Conservation (phyloP, 1,140 invertebrate genomes). For the Helicoverpa armigera region DNA sequence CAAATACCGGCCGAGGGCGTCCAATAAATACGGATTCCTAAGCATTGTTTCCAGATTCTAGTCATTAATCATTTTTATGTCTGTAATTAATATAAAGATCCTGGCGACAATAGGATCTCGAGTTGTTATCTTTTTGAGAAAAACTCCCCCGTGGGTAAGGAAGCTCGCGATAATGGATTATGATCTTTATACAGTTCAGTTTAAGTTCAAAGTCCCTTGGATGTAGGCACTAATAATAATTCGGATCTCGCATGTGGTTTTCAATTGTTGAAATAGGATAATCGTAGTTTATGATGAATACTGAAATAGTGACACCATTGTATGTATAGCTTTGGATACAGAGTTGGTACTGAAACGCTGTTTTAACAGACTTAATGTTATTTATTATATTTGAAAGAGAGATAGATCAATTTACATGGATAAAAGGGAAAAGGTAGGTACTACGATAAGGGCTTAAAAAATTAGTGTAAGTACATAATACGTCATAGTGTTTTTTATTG, state of each 20-base stretch:
- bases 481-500: no score
- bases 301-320: no score
- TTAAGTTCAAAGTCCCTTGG: neutral
- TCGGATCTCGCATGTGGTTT: neutral
- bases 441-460: no score
- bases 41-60: constrained; percentile 80
- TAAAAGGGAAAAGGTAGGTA: no score
- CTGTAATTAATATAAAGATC: constrained; percentile 83
- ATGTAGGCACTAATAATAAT: neutral
- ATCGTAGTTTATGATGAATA: no score
- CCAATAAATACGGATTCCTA: constrained; percentile 80
- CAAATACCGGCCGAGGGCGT: constrained; percentile 71
- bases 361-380: no score
- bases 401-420: no score
- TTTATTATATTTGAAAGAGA: no score
- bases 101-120: constrained; percentile 66
- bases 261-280: neutral
- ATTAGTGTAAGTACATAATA: no score
- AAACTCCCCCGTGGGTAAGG: constrained; percentile 35
- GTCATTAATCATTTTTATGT: constrained; percentile 84
- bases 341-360: no score
- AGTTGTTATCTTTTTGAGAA: constrained; percentile 60
- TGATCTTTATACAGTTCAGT: neutral
- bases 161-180: neutral
- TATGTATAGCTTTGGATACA: no score